Percentiles rank a stretch among this genome's conserved stretches.
Conservation (phyloP, 1,140 invertebrate species). For the Atta texana region DNA sequence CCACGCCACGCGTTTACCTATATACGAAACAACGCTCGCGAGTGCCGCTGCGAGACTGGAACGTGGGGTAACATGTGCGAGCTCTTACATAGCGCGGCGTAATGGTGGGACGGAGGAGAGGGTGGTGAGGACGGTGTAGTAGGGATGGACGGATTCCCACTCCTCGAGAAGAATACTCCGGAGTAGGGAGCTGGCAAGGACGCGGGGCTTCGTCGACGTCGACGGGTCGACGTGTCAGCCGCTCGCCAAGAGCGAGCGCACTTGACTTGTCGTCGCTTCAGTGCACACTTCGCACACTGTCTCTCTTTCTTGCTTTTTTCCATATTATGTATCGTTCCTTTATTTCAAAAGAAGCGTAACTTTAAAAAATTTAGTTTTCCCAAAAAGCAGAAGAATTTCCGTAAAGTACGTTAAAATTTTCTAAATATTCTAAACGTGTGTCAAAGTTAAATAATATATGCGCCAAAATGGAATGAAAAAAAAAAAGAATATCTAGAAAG, state of each 20-base stretch:
- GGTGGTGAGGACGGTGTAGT: conserved; percentile 40
- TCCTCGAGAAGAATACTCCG: neutral
- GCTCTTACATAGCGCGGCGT: conserved; percentile 80
- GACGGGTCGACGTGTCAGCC: conserved; percentile 65
- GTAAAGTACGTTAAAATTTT: no score
- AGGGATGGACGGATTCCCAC: conserved; percentile 60
- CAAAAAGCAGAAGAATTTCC: no score
- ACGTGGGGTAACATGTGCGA: conserved; percentile 83
- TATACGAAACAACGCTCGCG: conserved; percentile 79
- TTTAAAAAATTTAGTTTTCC: no score
- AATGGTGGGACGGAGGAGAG: conserved; percentile 55
- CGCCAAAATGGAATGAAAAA: no score
- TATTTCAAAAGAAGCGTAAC: no score
- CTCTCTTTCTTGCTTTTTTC: neutral
- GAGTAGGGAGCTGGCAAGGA: conserved; percentile 73
- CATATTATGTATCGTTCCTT: neutral
- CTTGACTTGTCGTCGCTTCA: conserved; percentile 29
- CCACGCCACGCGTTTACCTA: conserved; percentile 35
- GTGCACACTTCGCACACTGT: neutral
- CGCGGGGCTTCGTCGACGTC: conserved; percentile 57
- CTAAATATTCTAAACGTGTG: no score
- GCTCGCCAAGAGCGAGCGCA: conserved; percentile 27
- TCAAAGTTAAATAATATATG: no score
- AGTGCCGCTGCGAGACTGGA: conserved; percentile 85
- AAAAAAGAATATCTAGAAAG: no score